Evolutionary conservation across 2,113 vertebrate species (phyloP).

Genomic region (Heterotilapia buettikoferi): DNA sequence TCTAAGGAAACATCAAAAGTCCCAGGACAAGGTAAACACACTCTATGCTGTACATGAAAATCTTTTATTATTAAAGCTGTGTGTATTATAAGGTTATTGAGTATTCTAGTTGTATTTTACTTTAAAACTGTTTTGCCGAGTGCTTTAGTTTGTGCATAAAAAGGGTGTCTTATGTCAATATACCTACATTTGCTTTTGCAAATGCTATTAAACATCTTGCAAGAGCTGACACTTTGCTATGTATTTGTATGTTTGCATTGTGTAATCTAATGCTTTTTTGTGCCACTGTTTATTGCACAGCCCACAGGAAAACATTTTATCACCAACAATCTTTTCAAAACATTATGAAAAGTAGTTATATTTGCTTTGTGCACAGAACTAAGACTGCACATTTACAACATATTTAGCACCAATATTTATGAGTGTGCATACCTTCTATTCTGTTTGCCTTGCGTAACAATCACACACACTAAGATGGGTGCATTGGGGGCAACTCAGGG

Average conservation of each 20-base stretch:
- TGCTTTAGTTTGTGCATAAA: neutral
- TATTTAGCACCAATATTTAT: neutral
- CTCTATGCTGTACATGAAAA: neutral
- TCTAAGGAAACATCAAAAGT: slow-evolving; percentile 76
- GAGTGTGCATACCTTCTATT: neutral
- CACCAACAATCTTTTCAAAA: neutral
- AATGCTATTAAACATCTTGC: neutral
- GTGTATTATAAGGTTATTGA: neutral
- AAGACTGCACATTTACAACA: neutral
- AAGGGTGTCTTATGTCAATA: neutral
- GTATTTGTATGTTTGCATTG: neutral
- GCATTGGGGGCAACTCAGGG: neutral
- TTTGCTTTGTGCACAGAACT: neutral
- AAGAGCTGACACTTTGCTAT: neutral
- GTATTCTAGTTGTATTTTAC: neutral
- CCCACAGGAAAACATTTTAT: neutral
- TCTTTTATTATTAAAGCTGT: neutral
- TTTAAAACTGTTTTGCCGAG: neutral
- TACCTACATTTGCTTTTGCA: neutral
- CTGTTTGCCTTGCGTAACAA: neutral
- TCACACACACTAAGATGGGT: neutral
- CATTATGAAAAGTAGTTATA: neutral
- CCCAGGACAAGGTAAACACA: slow-evolving; percentile 80
- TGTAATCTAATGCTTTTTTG: neutral
- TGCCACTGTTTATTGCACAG: neutral